phyloP scores from a whole-genome alignment of 2,888 invertebrate genomes.

The Dryocosmus kuriphilus region DNA sequence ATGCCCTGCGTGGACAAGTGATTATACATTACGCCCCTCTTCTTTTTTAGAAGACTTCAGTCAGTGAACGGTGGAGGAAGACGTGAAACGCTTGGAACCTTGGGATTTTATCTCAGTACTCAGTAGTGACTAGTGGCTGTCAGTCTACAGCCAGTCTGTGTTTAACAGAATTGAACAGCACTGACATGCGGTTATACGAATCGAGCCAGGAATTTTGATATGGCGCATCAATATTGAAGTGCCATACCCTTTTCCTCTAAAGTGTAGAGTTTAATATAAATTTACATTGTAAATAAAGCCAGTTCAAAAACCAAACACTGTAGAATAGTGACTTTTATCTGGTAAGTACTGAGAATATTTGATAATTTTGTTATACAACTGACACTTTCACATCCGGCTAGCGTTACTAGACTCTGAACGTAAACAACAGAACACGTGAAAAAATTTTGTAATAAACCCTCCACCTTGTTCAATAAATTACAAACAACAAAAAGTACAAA shows the following conservation, averaged over 20 bases:
- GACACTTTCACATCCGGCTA: constrained; percentile 7
- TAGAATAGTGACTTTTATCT: background rate
- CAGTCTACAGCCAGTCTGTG: background rate
- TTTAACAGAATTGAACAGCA: background rate
- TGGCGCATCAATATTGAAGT: background rate
- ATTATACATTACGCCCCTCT: background rate
- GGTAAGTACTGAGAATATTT: background rate
- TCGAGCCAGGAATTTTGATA: background rate
- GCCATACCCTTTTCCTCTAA: background rate
- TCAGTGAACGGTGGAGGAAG: background rate
- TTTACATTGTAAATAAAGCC: background rate
- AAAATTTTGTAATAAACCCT: background rate
- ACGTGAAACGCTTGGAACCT: background rate
- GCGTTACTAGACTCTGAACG: background rate
- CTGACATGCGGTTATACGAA: background rate
- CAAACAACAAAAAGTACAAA: background rate
- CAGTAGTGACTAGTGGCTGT: too few relatives aligned
- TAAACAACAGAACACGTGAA: background rate
- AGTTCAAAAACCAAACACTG: background rate
- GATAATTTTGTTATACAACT: background rate
- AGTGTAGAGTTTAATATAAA: background rate
- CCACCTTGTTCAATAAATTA: background rate
- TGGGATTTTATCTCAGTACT: background rate
- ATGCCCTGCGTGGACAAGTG: background rate
- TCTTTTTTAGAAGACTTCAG: background rate